Evolutionary conservation across 2,888 invertebrate genomes (phyloP), one percentile per base, ranked within the genome.

Genomic region (Coelopa pilipes): DNA sequence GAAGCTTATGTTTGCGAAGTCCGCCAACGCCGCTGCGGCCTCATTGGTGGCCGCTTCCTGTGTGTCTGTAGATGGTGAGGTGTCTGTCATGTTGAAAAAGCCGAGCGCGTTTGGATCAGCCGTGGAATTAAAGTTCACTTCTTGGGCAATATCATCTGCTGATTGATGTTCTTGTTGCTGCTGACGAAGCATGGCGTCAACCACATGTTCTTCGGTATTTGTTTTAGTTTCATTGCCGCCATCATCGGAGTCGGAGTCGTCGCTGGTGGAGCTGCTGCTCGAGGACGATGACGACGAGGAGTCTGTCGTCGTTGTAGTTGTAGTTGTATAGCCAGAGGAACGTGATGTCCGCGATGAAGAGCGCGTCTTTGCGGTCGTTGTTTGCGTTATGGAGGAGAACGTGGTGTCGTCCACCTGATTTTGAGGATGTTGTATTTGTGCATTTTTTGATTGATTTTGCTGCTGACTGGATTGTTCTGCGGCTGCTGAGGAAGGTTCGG

Each of bases 291-390:
- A 47, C 24, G 71, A 19, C 57, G 74, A 72, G 5, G 59, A 67
- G 17, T 73, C 74, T 7, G 74, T 70, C 11, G 53, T 34, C 3
- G 76, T 49, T 4, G 60, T 55, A 4, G 72, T 53, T 45, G 70
- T 67, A 12, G 53, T 65, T 59, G 74, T 70, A 57, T 74, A 71
- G 13, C 55, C 46, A 11, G 76, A 71, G 19, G 76, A 76, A 1
- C 71, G 59, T 21, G 74, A 62, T 34, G 63, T 74, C 24, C 69
- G 72, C 34, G 66, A 71, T 24, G 68, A 70, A 19, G 62, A 49
- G 4, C 62, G 46, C 9, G 15, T 49, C 53, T 62, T 17, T 13
- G 70, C n/a, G 21, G 62, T 62, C 49, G 62, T 62, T 50, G 34
- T 15, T 17, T 63, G 24, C 49, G 24, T 59, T 12, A n/a, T 65